These are phyloP conservation scores for Hecatera dysodea DNA, from an alignment of 2,888 invertebrate species.

Conservation along the genomic window DNA sequence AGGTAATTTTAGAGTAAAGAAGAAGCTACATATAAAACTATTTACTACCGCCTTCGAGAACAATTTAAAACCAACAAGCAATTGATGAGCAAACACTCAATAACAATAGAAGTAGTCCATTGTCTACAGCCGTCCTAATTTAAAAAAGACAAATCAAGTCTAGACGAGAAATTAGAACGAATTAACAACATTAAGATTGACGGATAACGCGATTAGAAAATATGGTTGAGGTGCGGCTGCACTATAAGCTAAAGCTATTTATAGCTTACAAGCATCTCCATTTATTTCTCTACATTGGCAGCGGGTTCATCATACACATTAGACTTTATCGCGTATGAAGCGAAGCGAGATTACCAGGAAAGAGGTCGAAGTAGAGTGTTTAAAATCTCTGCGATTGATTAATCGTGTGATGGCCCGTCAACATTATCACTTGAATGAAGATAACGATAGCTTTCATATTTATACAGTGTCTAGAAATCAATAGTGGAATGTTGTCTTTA, in stretches of 20 bases:
- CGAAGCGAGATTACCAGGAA: conserved; percentile 30
- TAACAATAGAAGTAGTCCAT: conserved; percentile 57
- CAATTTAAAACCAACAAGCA: conserved; percentile 51
- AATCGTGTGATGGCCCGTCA: conserved; percentile 24
- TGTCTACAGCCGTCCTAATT: conserved; percentile 58
- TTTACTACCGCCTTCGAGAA: conserved; percentile 38
- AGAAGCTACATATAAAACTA: conserved; percentile 3
- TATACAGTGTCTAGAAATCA: not conserved
- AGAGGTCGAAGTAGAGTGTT: conserved; percentile 23
- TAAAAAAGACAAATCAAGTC: conserved; percentile 66
- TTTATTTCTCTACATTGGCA: conserved; percentile 43
- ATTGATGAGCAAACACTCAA: conserved; percentile 43
- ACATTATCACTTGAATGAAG: conserved; percentile 13
- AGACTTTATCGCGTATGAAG: conserved; percentile 46
- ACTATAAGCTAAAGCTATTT: conserved; percentile 52
- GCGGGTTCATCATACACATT: conserved; percentile 49
- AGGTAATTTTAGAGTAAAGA: conserved; percentile 21
- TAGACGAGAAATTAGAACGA: conserved; percentile 66
- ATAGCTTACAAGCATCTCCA: conserved; percentile 41
- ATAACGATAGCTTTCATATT: conserved; percentile 4
- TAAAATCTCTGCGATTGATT: conserved; percentile 25
- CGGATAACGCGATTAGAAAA: conserved; percentile 58
- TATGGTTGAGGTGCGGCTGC: conserved; percentile 41
- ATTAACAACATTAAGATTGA: conserved; percentile 66
- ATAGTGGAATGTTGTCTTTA: conserved; percentile 36